Evolutionary conservation across 2,113 vertebrate genomes (phyloP), one percentile per base, ranked within the genome.

Genomic region (Onychorhynchus coronatus): DNA sequence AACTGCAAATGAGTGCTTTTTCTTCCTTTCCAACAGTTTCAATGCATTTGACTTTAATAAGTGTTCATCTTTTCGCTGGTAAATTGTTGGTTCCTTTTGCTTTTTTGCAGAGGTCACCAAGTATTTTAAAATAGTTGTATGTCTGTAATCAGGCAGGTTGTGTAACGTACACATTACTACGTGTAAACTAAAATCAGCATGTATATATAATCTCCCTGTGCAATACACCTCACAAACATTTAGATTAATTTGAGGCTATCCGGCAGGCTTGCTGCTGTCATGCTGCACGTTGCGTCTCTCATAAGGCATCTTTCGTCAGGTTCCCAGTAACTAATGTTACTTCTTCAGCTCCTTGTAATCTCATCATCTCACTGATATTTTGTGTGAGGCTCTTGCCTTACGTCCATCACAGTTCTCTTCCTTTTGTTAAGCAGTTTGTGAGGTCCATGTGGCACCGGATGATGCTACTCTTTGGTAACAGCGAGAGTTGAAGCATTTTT

Each of bases 401-500:
- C 19, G 63, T 35, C 21, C 59, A 71, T 47, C 33, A 33, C 20
- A 41, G 12, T 53, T 80, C 14, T 72, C 9, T 67, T 49, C 25
- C 28, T 12, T 78, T 77, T 89, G 71, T 39, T 14, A 49, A 44
- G 25, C 28, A 44, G 17, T 62, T 81, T 88, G 22, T 42, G 50
- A 47, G 7, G 8, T 62, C 8, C 37, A 49, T 2, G 1, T 15
- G 62, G 12, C 55, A 27, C 61, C 74, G n/a, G 56, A 42, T 12
- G 8, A 6, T 52, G 44, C 39, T 55, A 1, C 35, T 12, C 3
- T 44, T 74, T 72, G 25, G 24, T 58, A 77, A 55, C 0, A 0
- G 65, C 41, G 9, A 27, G 27, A 88, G 74, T 73, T 44, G 11
- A 65, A 89, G 33, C 35, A 20, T 80, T 80, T 91, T 83, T 37